A percentile compares a stretch with the other conserved stretches of the same genome.
Evolutionary conservation across 1,140 invertebrate species (phyloP).

Genomic region (Cotesia typhae): DNA sequence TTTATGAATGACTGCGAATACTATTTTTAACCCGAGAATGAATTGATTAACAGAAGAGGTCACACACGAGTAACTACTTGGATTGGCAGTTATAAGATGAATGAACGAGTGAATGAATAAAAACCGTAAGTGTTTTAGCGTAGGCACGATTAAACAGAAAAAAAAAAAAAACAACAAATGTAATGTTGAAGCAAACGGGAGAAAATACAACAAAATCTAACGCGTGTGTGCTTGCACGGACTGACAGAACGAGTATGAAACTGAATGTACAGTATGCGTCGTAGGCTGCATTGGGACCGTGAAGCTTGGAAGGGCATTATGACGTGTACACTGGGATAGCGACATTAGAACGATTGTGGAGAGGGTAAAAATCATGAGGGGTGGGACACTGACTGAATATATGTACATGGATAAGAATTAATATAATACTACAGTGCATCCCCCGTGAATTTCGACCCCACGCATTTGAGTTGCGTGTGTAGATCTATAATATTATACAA

Average conservation of each 20-base stretch:
- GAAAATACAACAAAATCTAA: too few relatives aligned
- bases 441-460: slow-evolving; percentile 21
- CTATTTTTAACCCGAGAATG: slow-evolving; percentile 15
- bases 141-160: background rate
- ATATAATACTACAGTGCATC: slow-evolving; percentile 8
- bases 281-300: background rate
- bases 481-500: background rate
- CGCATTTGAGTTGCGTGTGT: slow-evolving; percentile 13
- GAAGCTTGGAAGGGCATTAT: slow-evolving; percentile 14
- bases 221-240: slow-evolving; percentile 34
- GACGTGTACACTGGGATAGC: background rate
- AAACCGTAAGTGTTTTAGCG: background rate
- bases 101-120: slow-evolving; percentile 26
- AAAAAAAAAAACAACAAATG: background rate
- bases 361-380: slow-evolving; percentile 3
- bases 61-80: slow-evolving; percentile 1
- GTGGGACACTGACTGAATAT: background rate
- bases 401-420: too few relatives aligned
- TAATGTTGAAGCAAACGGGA: background rate
- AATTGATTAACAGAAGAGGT: slow-evolving; percentile 19
- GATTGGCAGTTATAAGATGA: slow-evolving; percentile 8
- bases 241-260: slow-evolving; percentile 47
- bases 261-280: background rate
- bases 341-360: background rate
- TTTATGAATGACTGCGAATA: background rate